phyloP scores from a whole-genome alignment of 2,888 invertebrate species.

The Cataglyphis rosenhaueri region DNA sequence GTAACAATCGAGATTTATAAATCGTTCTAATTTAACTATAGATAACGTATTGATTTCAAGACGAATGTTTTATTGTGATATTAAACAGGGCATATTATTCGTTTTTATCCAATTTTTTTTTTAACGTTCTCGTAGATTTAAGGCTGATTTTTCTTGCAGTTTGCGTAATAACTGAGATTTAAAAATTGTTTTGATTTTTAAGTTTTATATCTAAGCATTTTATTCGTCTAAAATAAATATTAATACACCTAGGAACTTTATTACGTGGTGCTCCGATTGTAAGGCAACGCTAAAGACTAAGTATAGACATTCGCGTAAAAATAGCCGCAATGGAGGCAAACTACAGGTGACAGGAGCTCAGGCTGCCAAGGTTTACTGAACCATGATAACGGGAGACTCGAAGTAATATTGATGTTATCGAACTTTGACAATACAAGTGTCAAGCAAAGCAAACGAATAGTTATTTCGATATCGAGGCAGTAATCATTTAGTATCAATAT shows the following conservation, averaged over 20 bases:
- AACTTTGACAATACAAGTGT: conserved; percentile 2
- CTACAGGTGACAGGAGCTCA: conserved; percentile 39
- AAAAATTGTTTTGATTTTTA: neutral
- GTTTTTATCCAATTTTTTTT: neutral
- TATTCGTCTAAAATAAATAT: conserved; percentile 4
- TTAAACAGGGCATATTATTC: neutral
- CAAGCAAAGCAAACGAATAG: neutral
- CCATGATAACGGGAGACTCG: conserved; percentile 29
- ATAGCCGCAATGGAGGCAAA: conserved; percentile 32
- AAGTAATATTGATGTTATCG: conserved; percentile 1
- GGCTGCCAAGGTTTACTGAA: conserved; percentile 53
- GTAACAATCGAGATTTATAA: neutral
- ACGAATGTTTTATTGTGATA: neutral
- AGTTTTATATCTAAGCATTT: neutral
- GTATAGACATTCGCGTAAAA: conserved; percentile 38
- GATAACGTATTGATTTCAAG: neutral
- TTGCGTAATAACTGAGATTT: neutral
- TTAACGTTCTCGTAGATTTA: neutral
- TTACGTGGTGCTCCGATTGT: conserved; percentile 3
- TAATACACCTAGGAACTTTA: neutral
- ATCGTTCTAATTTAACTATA: neutral
- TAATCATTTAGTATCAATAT: neutral
- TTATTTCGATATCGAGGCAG: neutral
- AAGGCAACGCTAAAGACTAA: conserved; percentile 35
- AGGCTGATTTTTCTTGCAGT: neutral